Evolutionary conservation across 2,113 vertebrate genomes (phyloP).

Genomic region (Tylochromis polylepis): DNA sequence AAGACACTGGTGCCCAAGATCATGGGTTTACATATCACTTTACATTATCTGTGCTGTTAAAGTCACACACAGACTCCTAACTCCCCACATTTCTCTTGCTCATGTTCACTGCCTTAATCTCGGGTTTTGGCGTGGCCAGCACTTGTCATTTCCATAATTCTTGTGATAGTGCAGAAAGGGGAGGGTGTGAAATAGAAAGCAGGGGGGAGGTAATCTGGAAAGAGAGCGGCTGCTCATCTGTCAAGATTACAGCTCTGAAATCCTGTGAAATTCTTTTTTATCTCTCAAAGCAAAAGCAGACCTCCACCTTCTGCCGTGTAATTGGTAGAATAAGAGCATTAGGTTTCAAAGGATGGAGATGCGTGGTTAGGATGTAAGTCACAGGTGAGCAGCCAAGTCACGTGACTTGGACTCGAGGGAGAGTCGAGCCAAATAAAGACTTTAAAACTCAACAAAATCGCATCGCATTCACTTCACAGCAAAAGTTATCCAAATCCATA

Average conservation of each 20-base stretch:
- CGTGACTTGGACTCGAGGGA: not conserved
- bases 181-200: not conserved
- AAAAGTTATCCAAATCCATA: not conserved
- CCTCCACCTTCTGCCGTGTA: not conserved
- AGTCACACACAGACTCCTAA: not conserved
- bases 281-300: not conserved
- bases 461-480: not conserved
- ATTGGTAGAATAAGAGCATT: not conserved
- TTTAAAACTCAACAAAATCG: not conserved
- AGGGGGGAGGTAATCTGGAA: conserved; percentile 4
- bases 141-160: conserved; percentile 35
- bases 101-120: conserved; percentile 9
- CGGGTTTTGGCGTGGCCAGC: not conserved
- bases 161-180: not conserved
- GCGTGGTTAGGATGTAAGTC: not conserved
- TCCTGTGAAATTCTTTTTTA: not conserved
- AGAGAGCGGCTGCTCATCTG: conserved; percentile 16
- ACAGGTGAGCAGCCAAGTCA: not conserved
- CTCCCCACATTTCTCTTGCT: not conserved
- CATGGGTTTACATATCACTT: not conserved
- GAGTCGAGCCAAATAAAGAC: not conserved
- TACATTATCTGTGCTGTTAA: not conserved
- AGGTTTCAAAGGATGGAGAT: not conserved
- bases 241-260: conserved; percentile 26
- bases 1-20: not conserved